Base-by-base conservation (phyloP, 2,797 vertebrate genomes). In the Danio choprae region DNA sequence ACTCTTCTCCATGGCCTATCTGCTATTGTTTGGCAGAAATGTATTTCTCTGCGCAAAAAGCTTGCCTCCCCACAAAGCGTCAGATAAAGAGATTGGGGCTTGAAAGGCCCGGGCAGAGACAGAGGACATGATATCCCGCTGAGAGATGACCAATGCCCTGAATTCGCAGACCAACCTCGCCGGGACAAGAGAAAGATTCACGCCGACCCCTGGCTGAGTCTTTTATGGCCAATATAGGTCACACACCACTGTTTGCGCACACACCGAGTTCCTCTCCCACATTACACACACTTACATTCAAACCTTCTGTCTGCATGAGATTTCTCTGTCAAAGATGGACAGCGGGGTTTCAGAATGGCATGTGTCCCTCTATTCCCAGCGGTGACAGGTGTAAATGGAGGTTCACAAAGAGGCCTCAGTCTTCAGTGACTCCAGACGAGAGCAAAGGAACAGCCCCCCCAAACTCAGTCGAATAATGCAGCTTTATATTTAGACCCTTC, bases 401-500 rank as follows among this genome's bases (percentile, higher is more conserved):
- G 36, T 75, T 75, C 44, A 79, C 59, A 80, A 67, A 71, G 67
- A 83, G 38, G 56, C 40, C n/a, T 75, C 50, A 51, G 62, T 73
- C 55, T 67, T 83, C 65, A 22, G 20, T 68, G 53, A 59, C 41
- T 59, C 64, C 9, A 43, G 58, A 22, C 38, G 20, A 63, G 36
- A 62, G 58, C 9, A 60, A 50, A 71, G 18, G 55, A 73, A 59
- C 36, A 46, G 7, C 13, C 41, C 41, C 41, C 20, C n/a, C n/a
- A 59, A 73, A 59, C 73, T 18, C 7, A 22, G 70, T 36, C 65
- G 18, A 74, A 84, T 77, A 80, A 82, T 85, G 36, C 18, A 73
- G 69, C 69, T 77, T 85, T 85, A 77, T 81, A 83, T 85, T 80
- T 85, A 85, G 63, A 79, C 67, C 51, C 72, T 69, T 84, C 71